phyloP scores from a whole-genome alignment of 2,888 invertebrate genomes.

The Drosophila cognata region DNA sequence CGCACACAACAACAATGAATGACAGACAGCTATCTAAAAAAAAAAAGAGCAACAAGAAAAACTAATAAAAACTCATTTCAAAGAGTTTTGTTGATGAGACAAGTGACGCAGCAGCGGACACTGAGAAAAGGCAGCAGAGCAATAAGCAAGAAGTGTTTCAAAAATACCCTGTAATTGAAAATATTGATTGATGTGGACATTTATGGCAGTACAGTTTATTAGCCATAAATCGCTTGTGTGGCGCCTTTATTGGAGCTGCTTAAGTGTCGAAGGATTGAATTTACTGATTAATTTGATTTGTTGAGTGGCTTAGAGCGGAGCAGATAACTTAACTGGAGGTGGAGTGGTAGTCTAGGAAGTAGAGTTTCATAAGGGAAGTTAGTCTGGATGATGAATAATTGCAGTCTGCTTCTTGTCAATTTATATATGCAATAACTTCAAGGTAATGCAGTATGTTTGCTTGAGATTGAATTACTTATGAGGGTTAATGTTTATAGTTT shows the following conservation, averaged over 20 bases:
- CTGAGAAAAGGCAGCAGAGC: background rate
- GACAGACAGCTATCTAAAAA: slow-evolving; percentile 23
- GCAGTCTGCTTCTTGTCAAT: background rate
- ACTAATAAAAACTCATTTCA: slow-evolving; percentile 79
- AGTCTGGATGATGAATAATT: background rate
- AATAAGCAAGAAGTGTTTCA: too few relatives aligned
- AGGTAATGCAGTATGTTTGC: background rate
- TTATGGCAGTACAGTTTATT: background rate
- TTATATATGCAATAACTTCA: background rate
- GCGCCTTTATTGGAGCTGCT: background rate
- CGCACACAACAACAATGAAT: slow-evolving; percentile 12
- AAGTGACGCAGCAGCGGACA: slow-evolving; percentile 28
- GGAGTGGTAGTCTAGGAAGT: background rate
- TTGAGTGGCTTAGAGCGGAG: background rate
- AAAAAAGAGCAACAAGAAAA: slow-evolving; percentile 51
- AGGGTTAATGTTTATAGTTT: background rate
- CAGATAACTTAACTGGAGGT: too few relatives aligned
- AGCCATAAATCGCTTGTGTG: background rate
- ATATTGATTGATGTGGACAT: background rate
- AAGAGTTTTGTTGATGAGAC: slow-evolving; percentile 72
- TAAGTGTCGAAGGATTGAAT: background rate
- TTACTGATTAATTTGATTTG: background rate
- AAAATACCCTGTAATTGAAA: background rate
- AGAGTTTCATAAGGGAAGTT: background rate
- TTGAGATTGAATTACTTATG: background rate